Evolutionary conservation across 2,888 invertebrate species (phyloP).

Genomic region (Acheta domesticus): DNA sequence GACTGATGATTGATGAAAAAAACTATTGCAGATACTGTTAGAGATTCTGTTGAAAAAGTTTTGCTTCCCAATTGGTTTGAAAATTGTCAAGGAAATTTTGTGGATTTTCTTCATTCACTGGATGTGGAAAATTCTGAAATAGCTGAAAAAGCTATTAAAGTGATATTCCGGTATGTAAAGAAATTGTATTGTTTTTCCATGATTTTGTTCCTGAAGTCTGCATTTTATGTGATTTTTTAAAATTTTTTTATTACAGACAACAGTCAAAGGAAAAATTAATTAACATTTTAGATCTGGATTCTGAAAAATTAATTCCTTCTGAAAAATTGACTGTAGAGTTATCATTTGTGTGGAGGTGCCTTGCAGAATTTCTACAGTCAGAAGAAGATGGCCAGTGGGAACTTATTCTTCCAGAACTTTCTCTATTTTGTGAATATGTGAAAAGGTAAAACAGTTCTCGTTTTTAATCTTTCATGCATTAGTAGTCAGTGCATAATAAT

Average conservation of each 20-base stretch:
- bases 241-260: slow-evolving; percentile 42
- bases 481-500: no score
- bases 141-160: slow-evolving; percentile 53
- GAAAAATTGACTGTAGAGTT: slow-evolving; percentile 55
- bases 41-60: slow-evolving; percentile 48
- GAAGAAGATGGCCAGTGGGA: slow-evolving; percentile 54
- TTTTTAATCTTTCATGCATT: neutral
- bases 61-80: slow-evolving; percentile 74
- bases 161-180: slow-evolving; percentile 55
- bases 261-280: slow-evolving; percentile 48
- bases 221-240: slow-evolving; percentile 20
- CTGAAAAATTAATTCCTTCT: slow-evolving; percentile 51
- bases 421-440: slow-evolving; percentile 69
- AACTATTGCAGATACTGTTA: slow-evolving; percentile 44
- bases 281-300: slow-evolving; percentile 48
- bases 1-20: no score
- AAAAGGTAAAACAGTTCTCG: slow-evolving; percentile 36
- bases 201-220: neutral
- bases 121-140: slow-evolving; percentile 66
- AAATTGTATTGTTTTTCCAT: no score
- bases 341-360: slow-evolving; percentile 61
- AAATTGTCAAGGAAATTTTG: slow-evolving; percentile 64
- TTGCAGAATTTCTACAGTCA: slow-evolving; percentile 53
- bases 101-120: slow-evolving; percentile 66
- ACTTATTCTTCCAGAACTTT: slow-evolving; percentile 64